These are phyloP conservation scores for Hirudo medicinalis DNA, from an alignment of 1,140 invertebrate species.

Conservation along the genomic window DNA sequence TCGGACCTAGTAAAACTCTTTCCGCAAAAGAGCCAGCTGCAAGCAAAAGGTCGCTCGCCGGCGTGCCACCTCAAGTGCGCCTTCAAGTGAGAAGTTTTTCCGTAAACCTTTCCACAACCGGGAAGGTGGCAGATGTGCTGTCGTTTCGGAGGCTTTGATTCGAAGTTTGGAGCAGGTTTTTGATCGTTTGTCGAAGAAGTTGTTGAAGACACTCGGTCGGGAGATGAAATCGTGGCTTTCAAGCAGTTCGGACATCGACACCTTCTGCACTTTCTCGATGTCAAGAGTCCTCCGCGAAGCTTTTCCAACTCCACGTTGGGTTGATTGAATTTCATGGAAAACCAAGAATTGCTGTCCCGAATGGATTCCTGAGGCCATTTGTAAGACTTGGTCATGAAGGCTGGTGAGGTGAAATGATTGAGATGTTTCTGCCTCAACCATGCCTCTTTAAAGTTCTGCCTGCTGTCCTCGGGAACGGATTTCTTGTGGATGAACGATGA, in stretches of 20 bases:
- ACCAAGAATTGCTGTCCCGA: too few relatives aligned
- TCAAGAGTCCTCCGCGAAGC: not conserved
- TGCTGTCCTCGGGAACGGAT: too few relatives aligned
- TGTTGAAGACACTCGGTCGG: not conserved
- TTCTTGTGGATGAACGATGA: too few relatives aligned
- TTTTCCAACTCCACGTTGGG: not conserved
- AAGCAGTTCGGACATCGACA: slow-evolving; percentile 40
- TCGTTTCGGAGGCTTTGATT: slow-evolving; percentile 46
- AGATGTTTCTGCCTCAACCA: too few relatives aligned
- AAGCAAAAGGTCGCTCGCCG: slow-evolving; percentile 46
- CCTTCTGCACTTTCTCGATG: slow-evolving; percentile 31
- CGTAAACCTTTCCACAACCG: slow-evolving; percentile 92
- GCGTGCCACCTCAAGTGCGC: slow-evolving; percentile 52
- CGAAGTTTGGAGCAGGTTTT: not conserved
- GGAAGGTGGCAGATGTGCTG: slow-evolving; percentile 98
- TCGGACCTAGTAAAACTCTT: slow-evolving; percentile 82
- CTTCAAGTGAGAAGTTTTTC: slow-evolving; percentile 64
- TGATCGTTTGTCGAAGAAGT: slow-evolving; percentile 24
- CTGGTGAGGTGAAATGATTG: too few relatives aligned
- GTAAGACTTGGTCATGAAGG: too few relatives aligned
- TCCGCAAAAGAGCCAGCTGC: slow-evolving; percentile 75
- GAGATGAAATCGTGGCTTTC: not conserved
- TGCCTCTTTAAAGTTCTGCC: too few relatives aligned
- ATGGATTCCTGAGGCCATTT: too few relatives aligned
- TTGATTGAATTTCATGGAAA: too few relatives aligned